Evolutionary conservation across 2,113 vertebrate genomes (phyloP).

Genomic region (Dendropsophus ebraccatus): DNA sequence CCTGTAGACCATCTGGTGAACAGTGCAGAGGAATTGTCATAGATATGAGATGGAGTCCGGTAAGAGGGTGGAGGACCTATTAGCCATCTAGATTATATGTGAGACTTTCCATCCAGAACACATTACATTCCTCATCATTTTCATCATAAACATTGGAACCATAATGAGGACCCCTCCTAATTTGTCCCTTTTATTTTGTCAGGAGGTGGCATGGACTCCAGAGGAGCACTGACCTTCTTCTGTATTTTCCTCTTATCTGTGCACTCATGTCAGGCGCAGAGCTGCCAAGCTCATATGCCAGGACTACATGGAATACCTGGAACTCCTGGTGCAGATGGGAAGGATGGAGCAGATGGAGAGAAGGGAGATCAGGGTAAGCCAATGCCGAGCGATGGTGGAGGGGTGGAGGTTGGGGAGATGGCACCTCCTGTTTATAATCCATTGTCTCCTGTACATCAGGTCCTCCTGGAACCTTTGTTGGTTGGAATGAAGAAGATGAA

Average conservation of each 20-base stretch:
- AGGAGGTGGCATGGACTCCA: neutral
- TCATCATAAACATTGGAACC: no score
- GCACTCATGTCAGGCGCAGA: conserved; percentile 60
- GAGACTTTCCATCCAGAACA: no score
- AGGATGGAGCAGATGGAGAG: conserved; percentile 71
- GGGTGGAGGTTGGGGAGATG: neutral
- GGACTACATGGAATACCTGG: conserved; percentile 81
- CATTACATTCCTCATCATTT: no score
- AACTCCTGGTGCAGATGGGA: conserved; percentile 73
- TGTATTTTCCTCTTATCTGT: conserved; percentile 62
- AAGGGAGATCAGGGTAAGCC: conserved; percentile 79
- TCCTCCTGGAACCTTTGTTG: conserved; percentile 64
- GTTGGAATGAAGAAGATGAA: conserved; percentile 45
- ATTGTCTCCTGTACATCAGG: conserved; percentile 63
- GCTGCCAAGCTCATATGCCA: conserved; percentile 69
- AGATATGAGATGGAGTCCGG: no score
- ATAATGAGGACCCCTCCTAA: neutral
- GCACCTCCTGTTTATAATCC: neutral
- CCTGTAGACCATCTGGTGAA: no score
- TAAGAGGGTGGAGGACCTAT: no score
- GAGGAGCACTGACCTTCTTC: neutral
- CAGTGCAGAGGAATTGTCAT: no score
- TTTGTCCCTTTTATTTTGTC: no score
- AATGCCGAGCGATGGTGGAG: no score
- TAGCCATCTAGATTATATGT: no score